phyloP scores from a whole-genome alignment of 2,113 vertebrate species.

The Tichodroma muraria region DNA sequence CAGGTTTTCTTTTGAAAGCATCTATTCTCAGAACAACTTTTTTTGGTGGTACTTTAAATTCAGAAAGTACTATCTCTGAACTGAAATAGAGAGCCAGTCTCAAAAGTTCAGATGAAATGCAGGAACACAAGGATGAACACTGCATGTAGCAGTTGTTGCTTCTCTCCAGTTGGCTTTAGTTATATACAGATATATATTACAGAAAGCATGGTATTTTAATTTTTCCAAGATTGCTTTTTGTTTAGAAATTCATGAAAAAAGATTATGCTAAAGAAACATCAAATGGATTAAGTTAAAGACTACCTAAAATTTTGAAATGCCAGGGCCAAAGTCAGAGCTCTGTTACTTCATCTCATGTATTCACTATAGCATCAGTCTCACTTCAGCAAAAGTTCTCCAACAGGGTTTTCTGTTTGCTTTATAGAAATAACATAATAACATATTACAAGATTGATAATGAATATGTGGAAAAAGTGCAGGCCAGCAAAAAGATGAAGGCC shows the following conservation, averaged over 20 bases:
- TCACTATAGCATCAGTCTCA: not conserved
- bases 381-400: not conserved
- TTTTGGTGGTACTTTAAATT: not conserved
- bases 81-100: not conserved
- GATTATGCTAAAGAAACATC: not conserved
- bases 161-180: not conserved
- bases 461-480: not conserved
- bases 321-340: not conserved
- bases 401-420: not conserved
- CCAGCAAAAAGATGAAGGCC: not conserved
- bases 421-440: not conserved
- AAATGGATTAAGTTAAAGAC: not conserved
- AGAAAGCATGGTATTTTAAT: not conserved
- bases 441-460: not conserved
- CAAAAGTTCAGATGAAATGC: not conserved
- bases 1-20: not conserved
- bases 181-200: not conserved
- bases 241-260: not conserved
- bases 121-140: not conserved
- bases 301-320: not conserved
- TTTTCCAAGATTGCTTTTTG: not conserved
- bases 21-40: not conserved
- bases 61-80: not conserved
- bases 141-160: not conserved
- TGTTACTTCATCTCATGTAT: not conserved